Percentiles rank a stretch among this genome's conserved stretches.
These are phyloP conservation scores for Acanthornis magna DNA, from an alignment of 2,797 vertebrate genomes.

Conservation along the genomic window DNA sequence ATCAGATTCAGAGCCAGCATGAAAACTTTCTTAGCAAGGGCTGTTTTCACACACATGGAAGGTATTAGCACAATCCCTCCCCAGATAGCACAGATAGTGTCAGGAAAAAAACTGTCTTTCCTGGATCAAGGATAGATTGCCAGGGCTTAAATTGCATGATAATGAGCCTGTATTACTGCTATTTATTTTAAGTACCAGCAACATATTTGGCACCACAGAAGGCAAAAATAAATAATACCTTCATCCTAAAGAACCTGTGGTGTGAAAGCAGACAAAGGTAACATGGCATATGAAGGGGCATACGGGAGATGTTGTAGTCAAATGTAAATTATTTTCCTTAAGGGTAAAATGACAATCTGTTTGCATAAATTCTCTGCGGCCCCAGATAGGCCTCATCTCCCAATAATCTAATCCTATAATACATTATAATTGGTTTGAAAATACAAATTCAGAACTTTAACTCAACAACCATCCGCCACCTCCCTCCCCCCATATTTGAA, in stretches of 20 bases:
- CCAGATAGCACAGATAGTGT: constrained; percentile 58
- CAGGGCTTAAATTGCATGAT: constrained; percentile 46
- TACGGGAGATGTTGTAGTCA: neutral
- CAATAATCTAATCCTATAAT: neutral
- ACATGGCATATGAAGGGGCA: neutral
- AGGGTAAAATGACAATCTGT: neutral
- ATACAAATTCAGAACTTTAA: neutral
- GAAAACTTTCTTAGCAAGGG: constrained; percentile 12
- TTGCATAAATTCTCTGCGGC: neutral
- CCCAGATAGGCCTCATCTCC: neutral
- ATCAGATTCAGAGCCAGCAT: constrained; percentile 7
- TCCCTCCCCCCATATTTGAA: neutral
- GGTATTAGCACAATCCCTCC: constrained; percentile 46
- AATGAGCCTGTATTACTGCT: constrained; percentile 47
- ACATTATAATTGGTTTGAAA: neutral
- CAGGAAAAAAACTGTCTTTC: constrained; percentile 37
- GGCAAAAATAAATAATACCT: constrained; percentile 1
- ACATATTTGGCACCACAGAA: constrained; percentile 6
- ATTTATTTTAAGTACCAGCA: constrained; percentile 47
- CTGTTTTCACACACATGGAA: constrained; percentile 59
- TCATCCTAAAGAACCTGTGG: neutral
- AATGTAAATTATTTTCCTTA: neutral
- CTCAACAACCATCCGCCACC: fast-evolving
- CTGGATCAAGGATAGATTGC: constrained; percentile 11
- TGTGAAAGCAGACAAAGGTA: neutral